These are phyloP conservation scores for Denticeps clupeoides DNA, from an alignment of 2,797 vertebrate species.

Conservation along the genomic window DNA sequence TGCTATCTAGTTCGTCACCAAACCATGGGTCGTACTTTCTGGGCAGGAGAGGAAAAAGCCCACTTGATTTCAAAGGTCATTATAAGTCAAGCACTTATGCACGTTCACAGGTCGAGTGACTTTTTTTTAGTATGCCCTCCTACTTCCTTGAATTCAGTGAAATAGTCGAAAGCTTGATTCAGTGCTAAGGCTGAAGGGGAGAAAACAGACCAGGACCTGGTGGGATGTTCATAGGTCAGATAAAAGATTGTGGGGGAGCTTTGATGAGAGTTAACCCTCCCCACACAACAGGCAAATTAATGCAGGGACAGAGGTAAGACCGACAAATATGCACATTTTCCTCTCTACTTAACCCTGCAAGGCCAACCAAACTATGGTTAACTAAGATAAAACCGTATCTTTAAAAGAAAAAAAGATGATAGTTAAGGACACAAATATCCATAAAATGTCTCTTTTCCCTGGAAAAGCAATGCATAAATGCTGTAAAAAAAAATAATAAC, in stretches of 20 bases:
- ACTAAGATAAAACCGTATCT: constrained; percentile 1
- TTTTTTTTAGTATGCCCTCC: too few relatives aligned
- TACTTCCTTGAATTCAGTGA: too few relatives aligned
- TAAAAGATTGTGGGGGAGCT: constrained; percentile 1
- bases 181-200: not conserved
- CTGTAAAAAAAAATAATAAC: too few relatives aligned
- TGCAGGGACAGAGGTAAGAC: constrained; percentile 11
- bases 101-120: too few relatives aligned
- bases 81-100: too few relatives aligned
- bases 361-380: constrained; percentile 12
- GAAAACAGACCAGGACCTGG: constrained; percentile 11
- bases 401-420: not conserved
- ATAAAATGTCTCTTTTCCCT: too few relatives aligned
- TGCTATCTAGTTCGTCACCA: constrained; percentile 24
- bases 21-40: constrained; percentile 16
- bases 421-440: not conserved
- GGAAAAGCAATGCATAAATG: too few relatives aligned
- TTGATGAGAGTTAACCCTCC: constrained; percentile 6
- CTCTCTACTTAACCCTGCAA: constrained; percentile 10
- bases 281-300: constrained; percentile 20
- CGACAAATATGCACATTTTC: constrained; percentile 20
- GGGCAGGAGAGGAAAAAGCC: constrained; percentile 28
- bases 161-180: not conserved
- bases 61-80: too few relatives aligned
- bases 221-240: constrained; percentile 20